phyloP scores from a whole-genome alignment of 1,140 invertebrate genomes.

The Hycleus cichorii region DNA sequence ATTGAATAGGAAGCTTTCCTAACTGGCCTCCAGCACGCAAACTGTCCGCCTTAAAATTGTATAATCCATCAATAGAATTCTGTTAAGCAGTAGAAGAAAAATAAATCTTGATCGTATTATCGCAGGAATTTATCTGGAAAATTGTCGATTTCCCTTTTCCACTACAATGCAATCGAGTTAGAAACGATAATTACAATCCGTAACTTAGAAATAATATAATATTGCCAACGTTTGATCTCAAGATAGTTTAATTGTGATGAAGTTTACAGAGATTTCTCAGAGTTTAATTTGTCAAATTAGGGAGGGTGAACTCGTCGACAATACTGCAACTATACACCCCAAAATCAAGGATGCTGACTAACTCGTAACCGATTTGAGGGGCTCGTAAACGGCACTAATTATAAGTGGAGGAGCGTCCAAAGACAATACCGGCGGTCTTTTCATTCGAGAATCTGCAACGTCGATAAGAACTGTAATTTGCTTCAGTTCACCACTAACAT shows the following conservation, averaged over 20 bases:
- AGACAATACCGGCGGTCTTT: no score
- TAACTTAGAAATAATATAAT: constrained; percentile 19
- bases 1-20: constrained; percentile 5
- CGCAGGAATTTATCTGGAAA: no score
- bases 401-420: no score
- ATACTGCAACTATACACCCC: no score
- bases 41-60: neutral
- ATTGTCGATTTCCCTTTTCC: neutral
- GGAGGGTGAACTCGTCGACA: neutral
- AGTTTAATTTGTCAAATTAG: constrained; percentile 16
- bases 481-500: no score
- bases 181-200: constrained; percentile 7
- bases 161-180: neutral
- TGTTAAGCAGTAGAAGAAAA: constrained; percentile 2
- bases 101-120: constrained; percentile 4
- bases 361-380: no score
- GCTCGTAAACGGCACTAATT: no score
- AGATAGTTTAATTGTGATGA: constrained; percentile 22
- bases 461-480: no score
- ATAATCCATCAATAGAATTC: constrained; percentile 4
- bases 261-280: constrained; percentile 16
- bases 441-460: no score
- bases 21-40: constrained; percentile 12
- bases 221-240: constrained; percentile 18
- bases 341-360: no score